These are phyloP conservation scores for Crocallis elinguaria DNA, from an alignment of 2,888 invertebrate genomes.

Conservation along the genomic window DNA sequence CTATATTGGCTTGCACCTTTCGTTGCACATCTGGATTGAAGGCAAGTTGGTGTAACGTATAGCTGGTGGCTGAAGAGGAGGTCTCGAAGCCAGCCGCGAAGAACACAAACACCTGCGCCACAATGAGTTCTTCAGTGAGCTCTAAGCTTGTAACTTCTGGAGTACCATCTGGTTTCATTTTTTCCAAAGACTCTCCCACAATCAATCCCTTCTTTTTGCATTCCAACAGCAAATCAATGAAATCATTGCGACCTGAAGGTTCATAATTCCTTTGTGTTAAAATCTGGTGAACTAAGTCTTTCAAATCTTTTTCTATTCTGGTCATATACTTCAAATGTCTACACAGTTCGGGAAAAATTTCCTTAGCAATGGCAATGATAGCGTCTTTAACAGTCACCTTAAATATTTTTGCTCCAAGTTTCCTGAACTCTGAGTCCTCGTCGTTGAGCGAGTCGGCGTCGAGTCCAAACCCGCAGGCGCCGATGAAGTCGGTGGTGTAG, in stretches of 20 bases:
- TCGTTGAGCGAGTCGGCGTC: conserved; percentile 61
- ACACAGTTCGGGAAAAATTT: conserved; percentile 51
- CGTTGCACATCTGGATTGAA: conserved; percentile 53
- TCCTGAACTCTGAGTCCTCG: conserved; percentile 59
- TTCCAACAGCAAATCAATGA: conserved; percentile 61
- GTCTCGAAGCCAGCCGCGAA: conserved; percentile 68
- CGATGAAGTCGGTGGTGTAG: conserved; percentile 67
- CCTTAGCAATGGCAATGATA: conserved; percentile 48
- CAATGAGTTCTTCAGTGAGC: conserved; percentile 54
- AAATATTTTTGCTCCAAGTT: conserved; percentile 58
- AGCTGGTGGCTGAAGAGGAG: conserved; percentile 63
- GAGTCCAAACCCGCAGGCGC: conserved; percentile 65
- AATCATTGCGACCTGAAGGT: conserved; percentile 59
- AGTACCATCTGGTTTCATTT: conserved; percentile 49
- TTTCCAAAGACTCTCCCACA: conserved; percentile 57
- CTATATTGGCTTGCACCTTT: conserved; percentile 58
- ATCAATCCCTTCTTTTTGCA: conserved; percentile 54
- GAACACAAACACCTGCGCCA: conserved; percentile 63
- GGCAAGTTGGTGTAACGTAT: conserved; percentile 63
- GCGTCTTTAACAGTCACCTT: conserved; percentile 38
- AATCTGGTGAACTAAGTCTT: conserved; percentile 55
- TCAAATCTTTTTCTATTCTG: conserved; percentile 51
- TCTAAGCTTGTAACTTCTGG: conserved; percentile 48
- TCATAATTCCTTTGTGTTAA: conserved; percentile 55
- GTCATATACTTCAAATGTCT: conserved; percentile 48